Percentiles rank a stretch among this genome's conserved stretches.
phyloP scores from a whole-genome alignment of 2,797 vertebrate species.

The Xyrichtys novacula region DNA sequence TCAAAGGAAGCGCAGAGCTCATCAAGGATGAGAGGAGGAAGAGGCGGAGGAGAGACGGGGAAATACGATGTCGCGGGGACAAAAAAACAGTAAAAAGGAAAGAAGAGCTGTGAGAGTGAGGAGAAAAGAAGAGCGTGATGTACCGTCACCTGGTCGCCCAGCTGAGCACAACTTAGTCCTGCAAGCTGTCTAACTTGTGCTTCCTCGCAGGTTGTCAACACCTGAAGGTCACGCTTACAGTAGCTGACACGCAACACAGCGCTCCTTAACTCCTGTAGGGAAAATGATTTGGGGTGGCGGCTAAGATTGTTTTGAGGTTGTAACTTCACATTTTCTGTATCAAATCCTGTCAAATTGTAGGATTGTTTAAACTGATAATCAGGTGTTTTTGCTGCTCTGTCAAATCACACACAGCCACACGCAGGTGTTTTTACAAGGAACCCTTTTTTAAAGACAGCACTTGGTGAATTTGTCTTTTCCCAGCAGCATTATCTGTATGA shows the following conservation, averaged over 20 bases:
- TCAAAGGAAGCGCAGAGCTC: constrained; percentile 32
- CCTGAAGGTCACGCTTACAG: constrained; percentile 23
- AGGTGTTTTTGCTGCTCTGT: neutral
- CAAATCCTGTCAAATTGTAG: neutral
- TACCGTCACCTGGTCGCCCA: constrained; percentile 25
- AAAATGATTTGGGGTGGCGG: neutral
- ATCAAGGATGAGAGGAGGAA: constrained; percentile 36
- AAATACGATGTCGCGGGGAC: constrained; percentile 15
- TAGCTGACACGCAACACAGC: constrained; percentile 25
- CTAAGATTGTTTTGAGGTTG: neutral
- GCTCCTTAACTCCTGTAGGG: neutral
- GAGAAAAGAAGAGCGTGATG: constrained; percentile 10
- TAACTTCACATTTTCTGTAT: neutral
- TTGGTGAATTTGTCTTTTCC: no score
- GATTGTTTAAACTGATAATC: neutral
- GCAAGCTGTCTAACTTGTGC: constrained; percentile 26
- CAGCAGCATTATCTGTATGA: no score
- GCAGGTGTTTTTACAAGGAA: no score
- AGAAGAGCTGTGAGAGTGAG: constrained; percentile 7
- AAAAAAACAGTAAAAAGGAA: constrained; percentile 20
- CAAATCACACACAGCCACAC: no score
- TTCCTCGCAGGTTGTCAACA: constrained; percentile 21
- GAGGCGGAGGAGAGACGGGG: constrained; percentile 11
- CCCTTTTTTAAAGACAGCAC: no score
- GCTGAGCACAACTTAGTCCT: constrained; percentile 29